A percentile compares a stretch with the other conserved stretches of the same genome.
phyloP scores from a whole-genome alignment of 2,113 vertebrate species.

The Helogale parvula region DNA sequence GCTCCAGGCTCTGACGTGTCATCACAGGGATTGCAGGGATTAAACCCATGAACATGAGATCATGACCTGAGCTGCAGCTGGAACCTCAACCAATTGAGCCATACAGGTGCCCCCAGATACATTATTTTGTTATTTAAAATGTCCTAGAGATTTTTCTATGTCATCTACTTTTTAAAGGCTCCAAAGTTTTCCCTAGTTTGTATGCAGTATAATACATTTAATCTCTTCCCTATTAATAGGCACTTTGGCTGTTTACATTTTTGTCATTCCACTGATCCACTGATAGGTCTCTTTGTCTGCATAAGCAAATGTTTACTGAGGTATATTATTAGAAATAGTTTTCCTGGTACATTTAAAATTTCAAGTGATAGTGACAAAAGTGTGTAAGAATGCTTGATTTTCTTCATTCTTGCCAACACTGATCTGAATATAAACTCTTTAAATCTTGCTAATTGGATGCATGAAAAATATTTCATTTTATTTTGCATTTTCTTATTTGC shows the following conservation, averaged over 20 bases:
- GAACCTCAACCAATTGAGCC: no score
- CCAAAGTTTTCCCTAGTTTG: neutral
- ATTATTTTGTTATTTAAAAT: slow-evolving; percentile 30
- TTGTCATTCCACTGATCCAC: neutral
- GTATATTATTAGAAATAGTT: neutral
- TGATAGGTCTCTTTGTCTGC: neutral
- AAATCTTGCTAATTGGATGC: neutral
- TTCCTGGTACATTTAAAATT: slow-evolving; percentile 21
- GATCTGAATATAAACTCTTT: neutral
- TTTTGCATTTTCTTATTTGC: neutral
- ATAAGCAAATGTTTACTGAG: slow-evolving; percentile 33
- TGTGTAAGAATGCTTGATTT: neutral
- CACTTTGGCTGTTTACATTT: neutral
- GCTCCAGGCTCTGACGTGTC: no score
- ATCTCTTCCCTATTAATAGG: neutral
- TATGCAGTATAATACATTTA: neutral
- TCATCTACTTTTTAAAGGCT: neutral
- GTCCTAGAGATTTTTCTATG: neutral
- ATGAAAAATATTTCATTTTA: neutral
- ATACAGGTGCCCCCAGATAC: neutral
- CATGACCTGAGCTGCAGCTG: no score
- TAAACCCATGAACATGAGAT: no score
- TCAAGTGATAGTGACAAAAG: neutral
- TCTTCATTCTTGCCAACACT: slow-evolving; percentile 9
- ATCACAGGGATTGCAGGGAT: no score